Evolutionary conservation across 2,113 vertebrate species (phyloP).

Genomic region (Prolemur simus): DNA sequence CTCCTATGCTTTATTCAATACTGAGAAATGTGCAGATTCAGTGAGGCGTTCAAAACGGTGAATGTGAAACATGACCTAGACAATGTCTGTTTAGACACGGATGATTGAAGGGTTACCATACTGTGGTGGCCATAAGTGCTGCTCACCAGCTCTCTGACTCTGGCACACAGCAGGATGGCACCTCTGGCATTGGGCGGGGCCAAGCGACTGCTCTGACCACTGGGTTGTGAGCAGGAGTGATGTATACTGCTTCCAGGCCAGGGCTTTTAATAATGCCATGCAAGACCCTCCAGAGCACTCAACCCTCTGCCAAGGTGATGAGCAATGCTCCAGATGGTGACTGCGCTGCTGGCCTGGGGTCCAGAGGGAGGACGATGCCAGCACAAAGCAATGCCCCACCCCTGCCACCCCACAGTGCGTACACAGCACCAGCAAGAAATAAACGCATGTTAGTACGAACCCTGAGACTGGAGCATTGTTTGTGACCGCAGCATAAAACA

Average conservation of each 20-base stretch:
- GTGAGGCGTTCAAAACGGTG: neutral
- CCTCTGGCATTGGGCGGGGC: neutral
- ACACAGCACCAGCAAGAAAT: neutral
- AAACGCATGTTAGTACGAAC: neutral
- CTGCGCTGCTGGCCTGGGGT: neutral
- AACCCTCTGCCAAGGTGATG: neutral
- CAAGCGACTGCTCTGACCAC: neutral
- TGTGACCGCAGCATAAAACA: neutral
- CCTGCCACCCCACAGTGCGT: fast-evolving
- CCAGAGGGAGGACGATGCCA: neutral
- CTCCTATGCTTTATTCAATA: neutral
- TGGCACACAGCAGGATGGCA: neutral
- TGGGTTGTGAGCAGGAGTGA: neutral
- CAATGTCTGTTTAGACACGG: neutral
- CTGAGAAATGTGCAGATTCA: conserved; percentile 5
- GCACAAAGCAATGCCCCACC: neutral
- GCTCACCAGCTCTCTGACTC: neutral
- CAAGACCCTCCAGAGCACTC: neutral
- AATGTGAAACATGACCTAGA: neutral
- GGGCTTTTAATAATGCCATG: neutral
- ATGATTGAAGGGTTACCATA: neutral
- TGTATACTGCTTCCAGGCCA: neutral
- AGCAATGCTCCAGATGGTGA: neutral
- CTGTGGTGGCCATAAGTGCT: neutral
- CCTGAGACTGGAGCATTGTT: neutral